Percentiles rank a stretch among this genome's conserved stretches.
Evolutionary conservation across 2,797 vertebrate genomes (phyloP).

Genomic region (Chaunax sp.): DNA sequence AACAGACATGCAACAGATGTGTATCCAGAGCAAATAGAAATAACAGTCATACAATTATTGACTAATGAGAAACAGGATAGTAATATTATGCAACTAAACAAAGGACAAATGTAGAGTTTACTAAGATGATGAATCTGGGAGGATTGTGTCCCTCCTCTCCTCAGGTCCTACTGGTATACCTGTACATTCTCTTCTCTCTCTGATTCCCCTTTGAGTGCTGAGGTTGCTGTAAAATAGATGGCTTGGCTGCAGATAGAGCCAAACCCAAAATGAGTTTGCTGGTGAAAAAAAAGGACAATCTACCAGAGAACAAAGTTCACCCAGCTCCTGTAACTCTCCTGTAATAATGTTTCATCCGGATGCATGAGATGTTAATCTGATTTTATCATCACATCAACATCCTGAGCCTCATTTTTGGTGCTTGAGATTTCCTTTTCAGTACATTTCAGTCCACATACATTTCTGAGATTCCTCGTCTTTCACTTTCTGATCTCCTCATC

Average conservation of each 20-base stretch:
- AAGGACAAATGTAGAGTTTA: not conserved
- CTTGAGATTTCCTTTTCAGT: not conserved
- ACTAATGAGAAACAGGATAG: not conserved
- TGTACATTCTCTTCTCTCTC: conserved; percentile 16
- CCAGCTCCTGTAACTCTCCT: too few relatives aligned
- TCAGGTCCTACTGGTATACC: conserved; percentile 25
- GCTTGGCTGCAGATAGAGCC: conserved; percentile 22
- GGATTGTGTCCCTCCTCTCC: not conserved
- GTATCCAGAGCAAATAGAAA: not conserved
- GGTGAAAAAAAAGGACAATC: conserved; percentile 5
- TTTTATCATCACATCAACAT: not conserved
- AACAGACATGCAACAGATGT: not conserved
- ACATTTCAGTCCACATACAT: not conserved
- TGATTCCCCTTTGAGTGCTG: conserved; percentile 24
- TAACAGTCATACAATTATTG: not conserved
- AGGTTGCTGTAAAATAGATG: conserved; percentile 44
- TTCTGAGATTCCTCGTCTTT: not conserved
- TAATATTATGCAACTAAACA: not conserved
- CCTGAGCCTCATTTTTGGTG: not conserved
- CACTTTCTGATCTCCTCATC: conserved; percentile 6
- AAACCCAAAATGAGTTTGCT: conserved; percentile 29
- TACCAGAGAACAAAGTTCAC: not conserved
- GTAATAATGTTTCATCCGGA: not conserved
- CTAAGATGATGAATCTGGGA: not conserved
- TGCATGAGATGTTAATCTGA: not conserved